Percentiles rank a stretch among this genome's conserved stretches.
phyloP scores from a whole-genome alignment of 2,888 invertebrate genomes.

The Mycogona germanica region DNA sequence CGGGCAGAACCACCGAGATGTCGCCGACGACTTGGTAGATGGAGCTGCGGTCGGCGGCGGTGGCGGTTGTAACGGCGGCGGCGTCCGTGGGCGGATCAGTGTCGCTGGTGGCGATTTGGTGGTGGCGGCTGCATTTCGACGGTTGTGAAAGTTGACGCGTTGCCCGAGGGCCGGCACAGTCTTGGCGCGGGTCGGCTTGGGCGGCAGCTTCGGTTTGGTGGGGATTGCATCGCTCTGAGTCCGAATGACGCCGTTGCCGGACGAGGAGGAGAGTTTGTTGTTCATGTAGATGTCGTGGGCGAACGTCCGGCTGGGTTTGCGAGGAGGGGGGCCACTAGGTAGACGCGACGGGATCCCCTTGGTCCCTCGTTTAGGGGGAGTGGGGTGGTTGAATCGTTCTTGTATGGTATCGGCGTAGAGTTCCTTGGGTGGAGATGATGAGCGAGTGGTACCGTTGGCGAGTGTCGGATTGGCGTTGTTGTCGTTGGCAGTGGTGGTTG shows the following conservation, averaged over 20 bases:
- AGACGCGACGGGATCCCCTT: background rate
- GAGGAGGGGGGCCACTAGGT: background rate
- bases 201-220: constrained; percentile 3
- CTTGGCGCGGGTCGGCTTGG: constrained; percentile 8
- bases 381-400: background rate
- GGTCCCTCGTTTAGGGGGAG: background rate
- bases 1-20: too few relatives aligned
- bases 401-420: background rate
- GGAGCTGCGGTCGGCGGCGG: background rate
- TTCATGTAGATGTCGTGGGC: constrained; percentile 7
- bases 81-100: background rate
- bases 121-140: too few relatives aligned
- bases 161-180: background rate
- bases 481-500: too few relatives aligned
- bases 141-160: too few relatives aligned
- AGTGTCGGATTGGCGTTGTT: too few relatives aligned
- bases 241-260: background rate
- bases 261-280: background rate
- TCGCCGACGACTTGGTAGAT: too few relatives aligned
- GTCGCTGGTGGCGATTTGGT: too few relatives aligned
- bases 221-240: background rate
- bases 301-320: constrained; percentile 1
- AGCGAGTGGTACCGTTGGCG: too few relatives aligned
- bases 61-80: background rate
- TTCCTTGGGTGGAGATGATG: background rate